These are phyloP conservation scores for Callocephalon fimbriatum DNA, from an alignment of 2,113 vertebrate genomes.

Conservation along the genomic window DNA sequence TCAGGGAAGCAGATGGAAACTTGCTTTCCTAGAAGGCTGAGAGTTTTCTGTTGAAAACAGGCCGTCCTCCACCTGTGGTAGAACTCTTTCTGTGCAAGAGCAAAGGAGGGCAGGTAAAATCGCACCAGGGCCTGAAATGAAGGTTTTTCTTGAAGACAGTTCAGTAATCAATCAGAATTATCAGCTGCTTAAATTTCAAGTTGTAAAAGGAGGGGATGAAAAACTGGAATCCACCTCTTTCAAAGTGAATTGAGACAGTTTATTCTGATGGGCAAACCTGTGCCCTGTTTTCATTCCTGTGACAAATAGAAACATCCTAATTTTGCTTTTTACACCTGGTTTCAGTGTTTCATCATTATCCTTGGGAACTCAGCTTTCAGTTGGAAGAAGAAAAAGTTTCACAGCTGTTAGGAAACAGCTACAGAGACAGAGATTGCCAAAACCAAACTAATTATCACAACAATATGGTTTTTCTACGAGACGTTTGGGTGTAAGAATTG, in stretches of 20 bases:
- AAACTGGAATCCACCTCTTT: neutral
- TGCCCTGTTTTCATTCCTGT: neutral
- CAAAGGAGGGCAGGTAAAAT: neutral
- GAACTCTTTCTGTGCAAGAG: neutral
- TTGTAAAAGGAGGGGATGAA: neutral
- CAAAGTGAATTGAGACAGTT: neutral
- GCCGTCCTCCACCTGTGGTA: neutral
- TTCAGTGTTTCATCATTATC: neutral
- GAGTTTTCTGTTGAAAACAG: neutral
- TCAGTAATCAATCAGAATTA: neutral
- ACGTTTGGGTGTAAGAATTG: neutral
- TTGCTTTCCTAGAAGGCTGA: neutral
- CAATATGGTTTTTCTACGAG: neutral
- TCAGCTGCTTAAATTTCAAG: neutral
- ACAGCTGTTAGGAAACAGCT: neutral
- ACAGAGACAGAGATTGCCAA: neutral
- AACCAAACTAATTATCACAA: neutral
- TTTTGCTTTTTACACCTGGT: neutral
- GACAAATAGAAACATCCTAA: neutral
- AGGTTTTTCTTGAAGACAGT: neutral
- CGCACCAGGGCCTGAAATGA: neutral
- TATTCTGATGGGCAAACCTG: neutral
- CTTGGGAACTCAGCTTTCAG: neutral
- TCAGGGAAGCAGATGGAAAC: neutral
- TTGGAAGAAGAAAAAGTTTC: neutral